These are phyloP conservation scores for Lamellibrachia luymesi DNA, from an alignment of 1,140 invertebrate species.

Conservation along the genomic window DNA sequence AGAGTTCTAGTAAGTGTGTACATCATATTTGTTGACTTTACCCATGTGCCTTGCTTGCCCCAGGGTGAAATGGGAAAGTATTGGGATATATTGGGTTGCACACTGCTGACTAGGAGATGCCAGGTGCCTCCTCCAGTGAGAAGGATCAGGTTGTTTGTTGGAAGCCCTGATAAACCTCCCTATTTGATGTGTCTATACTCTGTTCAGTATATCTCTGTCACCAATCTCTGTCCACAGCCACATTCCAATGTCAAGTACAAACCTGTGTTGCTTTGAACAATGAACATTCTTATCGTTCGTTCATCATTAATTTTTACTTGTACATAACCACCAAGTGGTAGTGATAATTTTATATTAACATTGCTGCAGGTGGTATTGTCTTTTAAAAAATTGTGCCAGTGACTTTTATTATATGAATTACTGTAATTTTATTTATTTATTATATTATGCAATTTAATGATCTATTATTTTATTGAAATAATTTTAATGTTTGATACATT, in stretches of 20 bases:
- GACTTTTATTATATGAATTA: background rate
- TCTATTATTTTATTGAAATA: background rate
- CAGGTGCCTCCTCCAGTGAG: background rate
- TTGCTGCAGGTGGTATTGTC: background rate
- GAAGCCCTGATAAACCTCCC: background rate
- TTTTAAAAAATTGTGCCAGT: background rate
- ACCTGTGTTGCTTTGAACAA: background rate
- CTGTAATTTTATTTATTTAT: background rate
- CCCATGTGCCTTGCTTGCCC: background rate
- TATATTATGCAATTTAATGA: background rate
- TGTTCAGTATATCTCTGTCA: background rate
- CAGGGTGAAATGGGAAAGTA: background rate
- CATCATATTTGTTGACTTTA: background rate
- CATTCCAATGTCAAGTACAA: background rate
- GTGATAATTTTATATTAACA: background rate
- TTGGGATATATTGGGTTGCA: background rate
- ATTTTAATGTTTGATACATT: background rate
- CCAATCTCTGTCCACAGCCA: background rate
- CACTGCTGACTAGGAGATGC: background rate
- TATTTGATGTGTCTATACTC: background rate
- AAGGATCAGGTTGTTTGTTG: background rate
- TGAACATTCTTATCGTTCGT: background rate
- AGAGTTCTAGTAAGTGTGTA: background rate
- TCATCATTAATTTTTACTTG: background rate
- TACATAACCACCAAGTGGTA: background rate